A percentile compares a stretch with the other conserved stretches of the same genome.
Conservation (phyloP, 2,113 vertebrate genomes). For the Ariopsis seemanni region DNA sequence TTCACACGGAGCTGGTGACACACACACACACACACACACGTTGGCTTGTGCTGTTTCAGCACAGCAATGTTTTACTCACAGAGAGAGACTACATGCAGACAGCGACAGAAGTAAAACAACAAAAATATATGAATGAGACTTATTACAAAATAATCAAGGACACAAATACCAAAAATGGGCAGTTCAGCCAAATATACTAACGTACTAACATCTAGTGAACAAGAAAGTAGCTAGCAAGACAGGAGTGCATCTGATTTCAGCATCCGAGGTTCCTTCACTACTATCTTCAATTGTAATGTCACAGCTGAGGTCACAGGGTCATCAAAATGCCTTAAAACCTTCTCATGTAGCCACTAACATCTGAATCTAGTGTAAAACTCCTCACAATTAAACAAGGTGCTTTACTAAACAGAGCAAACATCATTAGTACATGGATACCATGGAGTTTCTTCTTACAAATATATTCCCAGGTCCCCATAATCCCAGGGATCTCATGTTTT, state of each 20-base stretch:
- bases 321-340: background rate
- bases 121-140: slow-evolving; percentile 24
- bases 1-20: background rate
- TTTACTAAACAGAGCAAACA: no score
- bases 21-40: background rate
- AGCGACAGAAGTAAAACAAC: slow-evolving; percentile 53
- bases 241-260: background rate
- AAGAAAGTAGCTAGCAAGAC: background rate
- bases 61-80: slow-evolving; percentile 69
- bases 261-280: background rate
- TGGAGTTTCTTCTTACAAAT: no score
- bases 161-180: background rate
- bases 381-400: background rate
- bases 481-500: background rate
- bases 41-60: slow-evolving; percentile 21
- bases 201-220: background rate
- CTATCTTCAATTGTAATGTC: background rate
- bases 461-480: no score
- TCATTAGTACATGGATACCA: no score
- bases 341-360: background rate
- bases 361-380: background rate
- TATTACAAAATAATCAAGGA: background rate
- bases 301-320: background rate
- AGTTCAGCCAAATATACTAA: background rate
- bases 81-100: slow-evolving; percentile 68